These are phyloP conservation scores for Litocranius walleri DNA, from an alignment of 2,113 vertebrate species.

Conservation along the genomic window DNA sequence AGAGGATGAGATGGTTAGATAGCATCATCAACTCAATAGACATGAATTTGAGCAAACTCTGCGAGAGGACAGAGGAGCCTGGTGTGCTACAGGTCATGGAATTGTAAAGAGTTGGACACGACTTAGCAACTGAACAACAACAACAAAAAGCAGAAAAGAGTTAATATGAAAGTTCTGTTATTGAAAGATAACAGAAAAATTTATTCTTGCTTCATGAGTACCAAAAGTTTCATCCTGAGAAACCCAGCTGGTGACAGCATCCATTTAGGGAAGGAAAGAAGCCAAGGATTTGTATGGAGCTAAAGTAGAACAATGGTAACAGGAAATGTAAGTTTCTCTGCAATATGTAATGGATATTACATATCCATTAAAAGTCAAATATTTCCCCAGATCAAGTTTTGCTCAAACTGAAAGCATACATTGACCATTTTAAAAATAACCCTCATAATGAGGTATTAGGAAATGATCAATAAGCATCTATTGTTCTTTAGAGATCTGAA, in stretches of 20 bases:
- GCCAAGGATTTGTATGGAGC: background rate
- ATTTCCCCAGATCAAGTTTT: background rate
- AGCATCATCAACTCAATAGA: background rate
- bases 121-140: background rate
- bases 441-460: background rate
- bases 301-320: background rate
- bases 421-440: background rate
- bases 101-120: background rate
- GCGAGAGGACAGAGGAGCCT: background rate
- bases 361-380: background rate
- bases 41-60: background rate
- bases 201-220: background rate
- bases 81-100: background rate
- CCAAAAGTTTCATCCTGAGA: background rate
- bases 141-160: background rate
- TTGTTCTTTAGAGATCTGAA: background rate
- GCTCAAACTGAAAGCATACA: background rate
- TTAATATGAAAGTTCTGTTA: background rate
- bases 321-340: background rate
- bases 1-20: background rate
- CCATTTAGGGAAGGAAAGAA: background rate
- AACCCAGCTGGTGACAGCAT: background rate
- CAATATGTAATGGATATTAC: background rate
- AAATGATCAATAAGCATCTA: background rate
- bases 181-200: background rate